Conservation (phyloP, 64 coral and sea anemone genomes). For the Platygyra sinensis region DNA sequence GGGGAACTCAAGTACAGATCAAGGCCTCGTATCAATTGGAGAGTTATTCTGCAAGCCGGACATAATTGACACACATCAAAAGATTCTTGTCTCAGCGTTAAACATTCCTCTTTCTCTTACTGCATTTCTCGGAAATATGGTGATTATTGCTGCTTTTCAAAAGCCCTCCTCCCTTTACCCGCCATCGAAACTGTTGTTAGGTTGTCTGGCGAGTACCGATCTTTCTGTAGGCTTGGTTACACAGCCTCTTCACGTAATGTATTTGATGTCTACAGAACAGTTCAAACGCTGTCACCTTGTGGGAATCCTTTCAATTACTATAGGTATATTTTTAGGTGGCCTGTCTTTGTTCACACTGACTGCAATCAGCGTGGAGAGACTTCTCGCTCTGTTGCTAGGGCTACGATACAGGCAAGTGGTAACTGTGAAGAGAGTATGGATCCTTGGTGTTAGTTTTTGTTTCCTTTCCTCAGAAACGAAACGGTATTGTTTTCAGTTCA, state of each 20-base stretch:
- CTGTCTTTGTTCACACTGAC: slow-evolving; percentile 1
- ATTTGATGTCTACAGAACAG: not conserved
- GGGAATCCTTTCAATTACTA: not conserved
- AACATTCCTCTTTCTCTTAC: too few species aligned
- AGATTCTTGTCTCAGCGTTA: too few species aligned
- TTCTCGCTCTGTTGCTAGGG: not conserved
- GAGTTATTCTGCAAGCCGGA: too few species aligned
- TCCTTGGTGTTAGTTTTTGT: not conserved
- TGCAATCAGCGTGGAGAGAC: slow-evolving; percentile 6
- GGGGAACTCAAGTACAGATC: too few species aligned
- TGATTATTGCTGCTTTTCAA: not conserved
- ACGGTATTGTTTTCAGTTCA: too few species aligned
- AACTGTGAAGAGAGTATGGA: not conserved
- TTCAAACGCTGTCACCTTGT: not conserved
- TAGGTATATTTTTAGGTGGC: not conserved
- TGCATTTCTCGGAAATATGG: too few species aligned
- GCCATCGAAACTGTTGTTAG: not conserved
- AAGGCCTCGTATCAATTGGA: too few species aligned
- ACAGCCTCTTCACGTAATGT: not conserved
- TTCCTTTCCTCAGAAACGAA: too few species aligned
- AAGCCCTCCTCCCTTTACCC: not conserved
- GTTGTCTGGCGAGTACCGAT: not conserved
- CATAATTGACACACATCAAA: too few species aligned
- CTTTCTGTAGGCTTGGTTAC: not conserved
- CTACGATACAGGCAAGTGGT: slow-evolving; percentile 15